These are phyloP conservation scores for Zaprionus lineosus DNA, from an alignment of 2,888 invertebrate species.

Conservation along the genomic window DNA sequence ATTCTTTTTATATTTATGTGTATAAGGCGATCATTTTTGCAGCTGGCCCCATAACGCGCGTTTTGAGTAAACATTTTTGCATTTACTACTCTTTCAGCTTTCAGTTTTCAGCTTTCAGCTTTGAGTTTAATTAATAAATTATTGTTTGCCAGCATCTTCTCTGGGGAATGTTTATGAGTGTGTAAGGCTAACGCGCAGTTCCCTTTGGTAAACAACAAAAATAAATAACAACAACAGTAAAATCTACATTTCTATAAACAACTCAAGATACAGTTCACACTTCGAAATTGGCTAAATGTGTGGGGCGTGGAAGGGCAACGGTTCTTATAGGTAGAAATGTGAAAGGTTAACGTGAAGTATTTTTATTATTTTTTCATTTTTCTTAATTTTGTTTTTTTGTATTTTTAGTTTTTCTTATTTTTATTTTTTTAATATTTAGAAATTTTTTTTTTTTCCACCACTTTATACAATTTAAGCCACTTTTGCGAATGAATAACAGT, in stretches of 20 bases:
- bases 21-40: conserved; percentile 47
- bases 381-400: conserved; percentile 37
- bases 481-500: too few species aligned
- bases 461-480: too few species aligned
- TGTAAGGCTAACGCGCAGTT: conserved; percentile 54
- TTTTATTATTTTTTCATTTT: too few species aligned
- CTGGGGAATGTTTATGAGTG: conserved; percentile 40
- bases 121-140: conserved; percentile 63
- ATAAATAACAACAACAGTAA: conserved; percentile 17
- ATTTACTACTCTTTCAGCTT: conserved; percentile 36
- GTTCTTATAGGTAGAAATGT: conserved; percentile 38
- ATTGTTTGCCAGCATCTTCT: neutral
- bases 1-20: conserved; percentile 1
- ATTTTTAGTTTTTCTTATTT: too few species aligned
- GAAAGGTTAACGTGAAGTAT: conserved; percentile 58
- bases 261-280: conserved; percentile 37
- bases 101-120: conserved; percentile 1
- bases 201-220: conserved; percentile 21
- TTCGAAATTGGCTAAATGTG: conserved; percentile 10
- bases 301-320: conserved; percentile 25
- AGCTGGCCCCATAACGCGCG: conserved; percentile 49
- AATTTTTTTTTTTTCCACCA: too few species aligned
- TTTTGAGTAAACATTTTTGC: conserved; percentile 54
- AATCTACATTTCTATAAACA: conserved; percentile 40
- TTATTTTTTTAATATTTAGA: too few species aligned